Percentiles rank a stretch among this genome's conserved stretches.
phyloP scores from a whole-genome alignment of 2,113 vertebrate species.

The Zosterops japonicus region DNA sequence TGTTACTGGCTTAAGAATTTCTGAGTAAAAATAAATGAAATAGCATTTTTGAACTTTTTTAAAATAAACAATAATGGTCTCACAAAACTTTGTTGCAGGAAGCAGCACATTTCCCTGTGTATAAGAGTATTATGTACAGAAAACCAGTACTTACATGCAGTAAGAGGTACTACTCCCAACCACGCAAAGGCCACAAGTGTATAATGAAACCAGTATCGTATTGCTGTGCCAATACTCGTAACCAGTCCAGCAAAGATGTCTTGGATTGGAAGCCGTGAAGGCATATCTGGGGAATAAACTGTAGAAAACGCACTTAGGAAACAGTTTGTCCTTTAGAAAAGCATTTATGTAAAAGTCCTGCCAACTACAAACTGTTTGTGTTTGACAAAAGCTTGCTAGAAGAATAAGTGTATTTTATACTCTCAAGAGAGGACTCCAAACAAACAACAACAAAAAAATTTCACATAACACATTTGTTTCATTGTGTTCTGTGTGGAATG shows the following conservation, averaged over 20 bases:
- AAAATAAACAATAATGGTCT: not conserved
- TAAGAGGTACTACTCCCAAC: conserved; percentile 98
- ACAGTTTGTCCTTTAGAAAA: not conserved
- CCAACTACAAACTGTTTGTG: not conserved
- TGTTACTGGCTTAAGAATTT: not conserved
- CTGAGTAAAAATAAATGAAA: not conserved
- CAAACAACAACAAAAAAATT: not conserved
- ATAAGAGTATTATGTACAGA: not conserved
- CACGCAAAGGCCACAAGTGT: conserved; percentile 99
- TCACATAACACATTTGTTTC: not conserved
- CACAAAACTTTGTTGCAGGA: not conserved
- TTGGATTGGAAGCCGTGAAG: conserved; percentile 96
- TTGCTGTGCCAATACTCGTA: conserved; percentile 98
- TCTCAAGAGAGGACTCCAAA: not conserved
- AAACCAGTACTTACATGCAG: conserved; percentile 89
- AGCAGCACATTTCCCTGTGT: not conserved
- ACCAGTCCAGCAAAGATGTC: conserved; percentile 98
- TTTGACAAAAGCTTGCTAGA: not conserved
- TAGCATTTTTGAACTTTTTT: not conserved
- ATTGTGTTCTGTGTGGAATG: not conserved
- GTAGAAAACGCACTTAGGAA: conserved; percentile 17
- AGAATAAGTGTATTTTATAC: not conserved
- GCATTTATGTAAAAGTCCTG: not conserved
- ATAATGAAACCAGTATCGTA: conserved; percentile 99
- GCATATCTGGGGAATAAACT: conserved; percentile 99